Evolutionary conservation across 2,888 invertebrate species (phyloP).

Genomic region (Druceiella hillmani): DNA sequence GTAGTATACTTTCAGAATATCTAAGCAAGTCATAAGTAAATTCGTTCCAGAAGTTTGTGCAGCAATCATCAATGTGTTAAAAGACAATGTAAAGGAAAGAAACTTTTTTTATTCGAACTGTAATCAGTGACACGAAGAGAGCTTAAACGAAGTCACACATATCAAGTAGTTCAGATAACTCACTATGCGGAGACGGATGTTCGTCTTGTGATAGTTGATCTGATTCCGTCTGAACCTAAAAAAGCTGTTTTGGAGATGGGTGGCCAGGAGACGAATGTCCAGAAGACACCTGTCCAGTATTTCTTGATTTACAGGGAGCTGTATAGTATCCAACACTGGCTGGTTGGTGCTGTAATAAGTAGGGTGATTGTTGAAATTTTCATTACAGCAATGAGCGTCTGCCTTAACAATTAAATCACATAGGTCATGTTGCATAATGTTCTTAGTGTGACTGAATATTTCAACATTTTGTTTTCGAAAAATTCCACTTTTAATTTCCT

Average conservation of each 20-base stretch:
- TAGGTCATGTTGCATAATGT: slow-evolving; percentile 11
- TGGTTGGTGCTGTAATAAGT: slow-evolving; percentile 11
- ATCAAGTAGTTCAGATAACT: slow-evolving; percentile 11
- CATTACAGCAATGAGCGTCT: slow-evolving; percentile 12
- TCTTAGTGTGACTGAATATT: too few species aligned
- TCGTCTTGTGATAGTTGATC: slow-evolving; percentile 11
- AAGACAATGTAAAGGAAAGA: neutral
- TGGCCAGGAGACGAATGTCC: too few species aligned
- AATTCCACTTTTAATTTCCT: slow-evolving; percentile 10
- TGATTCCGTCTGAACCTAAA: too few species aligned
- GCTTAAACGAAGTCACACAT: slow-evolving; percentile 12
- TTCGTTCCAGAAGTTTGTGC: slow-evolving; percentile 1
- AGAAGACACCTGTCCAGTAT: slow-evolving; percentile 12
- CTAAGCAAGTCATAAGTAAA: slow-evolving; percentile 1
- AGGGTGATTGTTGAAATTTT: slow-evolving; percentile 12
- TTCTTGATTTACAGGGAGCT: slow-evolving; percentile 11
- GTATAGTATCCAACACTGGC: slow-evolving; percentile 12
- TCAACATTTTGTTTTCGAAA: slow-evolving; percentile 10
- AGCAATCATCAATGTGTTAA: slow-evolving; percentile 1
- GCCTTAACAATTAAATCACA: slow-evolving; percentile 12
- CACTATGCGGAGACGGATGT: slow-evolving; percentile 10
- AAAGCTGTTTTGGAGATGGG: slow-evolving; percentile 9
- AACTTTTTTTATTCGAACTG: too few species aligned
- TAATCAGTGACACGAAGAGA: too few species aligned
- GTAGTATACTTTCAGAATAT: neutral